Conservation (phyloP, 53 echinoderm and acorn worm genomes). For the Apostichopus leukothele region DNA sequence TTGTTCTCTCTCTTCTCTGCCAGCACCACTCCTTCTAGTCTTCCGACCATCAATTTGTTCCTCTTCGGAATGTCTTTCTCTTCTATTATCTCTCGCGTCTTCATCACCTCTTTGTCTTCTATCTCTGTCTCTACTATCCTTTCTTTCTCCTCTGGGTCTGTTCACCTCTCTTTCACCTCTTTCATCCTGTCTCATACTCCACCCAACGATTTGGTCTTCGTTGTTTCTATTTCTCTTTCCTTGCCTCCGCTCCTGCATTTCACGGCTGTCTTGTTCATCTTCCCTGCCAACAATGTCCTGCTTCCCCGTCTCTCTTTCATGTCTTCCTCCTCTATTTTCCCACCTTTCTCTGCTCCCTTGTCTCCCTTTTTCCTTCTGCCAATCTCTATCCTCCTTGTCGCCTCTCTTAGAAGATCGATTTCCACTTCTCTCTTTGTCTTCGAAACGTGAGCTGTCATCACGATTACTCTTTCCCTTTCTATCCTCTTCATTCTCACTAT, state of each 20-base stretch:
- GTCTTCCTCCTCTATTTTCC: not conserved
- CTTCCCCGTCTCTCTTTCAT: slow-evolving; percentile 1
- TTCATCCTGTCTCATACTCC: not conserved
- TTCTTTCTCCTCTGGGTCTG: slow-evolving; percentile 40
- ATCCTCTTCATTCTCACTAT: not conserved
- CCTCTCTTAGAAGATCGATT: not conserved
- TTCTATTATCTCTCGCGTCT: not conserved
- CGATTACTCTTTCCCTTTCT: not conserved
- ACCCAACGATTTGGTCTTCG: no score
- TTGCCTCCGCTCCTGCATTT: not conserved
- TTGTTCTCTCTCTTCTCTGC: not conserved
- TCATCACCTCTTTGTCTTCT: slow-evolving; percentile 19
- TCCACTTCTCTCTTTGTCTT: no score
- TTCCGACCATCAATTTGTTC: slow-evolving; percentile 20
- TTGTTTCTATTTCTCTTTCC: slow-evolving; percentile 4
- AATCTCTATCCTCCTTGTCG: not conserved
- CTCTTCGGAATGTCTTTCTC: slow-evolving; percentile 5
- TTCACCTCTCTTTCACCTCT: not conserved
- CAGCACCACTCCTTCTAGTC: slow-evolving; percentile 3
- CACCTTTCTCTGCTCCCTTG: slow-evolving; percentile 12
- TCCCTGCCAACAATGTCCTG: not conserved
- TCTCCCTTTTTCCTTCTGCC: not conserved
- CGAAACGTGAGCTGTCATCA: no score
- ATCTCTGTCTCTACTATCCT: slow-evolving; percentile 4
- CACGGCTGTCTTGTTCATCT: slow-evolving; percentile 5